These are phyloP conservation scores for Limonius californicus DNA, from an alignment of 1,140 invertebrate species.

Conservation along the genomic window DNA sequence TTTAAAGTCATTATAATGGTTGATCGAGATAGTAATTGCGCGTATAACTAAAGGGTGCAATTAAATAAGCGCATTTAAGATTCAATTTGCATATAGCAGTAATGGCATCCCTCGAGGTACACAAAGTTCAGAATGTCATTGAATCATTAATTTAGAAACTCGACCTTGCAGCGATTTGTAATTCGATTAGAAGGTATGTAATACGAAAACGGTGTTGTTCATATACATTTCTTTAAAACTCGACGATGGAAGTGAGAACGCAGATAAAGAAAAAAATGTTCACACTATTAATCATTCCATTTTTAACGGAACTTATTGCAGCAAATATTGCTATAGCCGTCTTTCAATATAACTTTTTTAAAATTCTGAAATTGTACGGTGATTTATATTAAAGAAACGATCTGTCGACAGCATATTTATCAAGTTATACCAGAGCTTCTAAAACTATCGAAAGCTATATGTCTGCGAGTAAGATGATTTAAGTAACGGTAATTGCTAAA, in stretches of 20 bases:
- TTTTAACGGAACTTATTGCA: neutral
- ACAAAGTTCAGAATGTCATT: no score
- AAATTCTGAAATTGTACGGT: neutral
- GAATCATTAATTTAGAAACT: neutral
- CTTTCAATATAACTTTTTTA: neutral
- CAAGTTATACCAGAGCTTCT: neutral
- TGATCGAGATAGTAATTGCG: no score
- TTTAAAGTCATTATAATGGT: no score
- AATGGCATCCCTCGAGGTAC: no score
- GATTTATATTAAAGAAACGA: neutral
- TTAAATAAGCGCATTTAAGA: no score
- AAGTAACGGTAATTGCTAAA: neutral
- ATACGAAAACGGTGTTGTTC: no score
- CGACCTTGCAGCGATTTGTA: slow-evolving; percentile 6
- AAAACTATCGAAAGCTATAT: no score
- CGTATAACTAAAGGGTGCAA: no score
- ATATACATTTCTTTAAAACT: neutral
- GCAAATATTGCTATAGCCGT: neutral
- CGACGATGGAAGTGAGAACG: neutral
- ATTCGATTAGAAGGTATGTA: neutral
- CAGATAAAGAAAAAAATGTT: neutral
- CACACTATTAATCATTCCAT: neutral
- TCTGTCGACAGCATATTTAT: slow-evolving; percentile 5
- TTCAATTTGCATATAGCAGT: no score
- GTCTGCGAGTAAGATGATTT: neutral